phyloP scores from a whole-genome alignment of 2,797 vertebrate species.

The Spea hammondii region DNA sequence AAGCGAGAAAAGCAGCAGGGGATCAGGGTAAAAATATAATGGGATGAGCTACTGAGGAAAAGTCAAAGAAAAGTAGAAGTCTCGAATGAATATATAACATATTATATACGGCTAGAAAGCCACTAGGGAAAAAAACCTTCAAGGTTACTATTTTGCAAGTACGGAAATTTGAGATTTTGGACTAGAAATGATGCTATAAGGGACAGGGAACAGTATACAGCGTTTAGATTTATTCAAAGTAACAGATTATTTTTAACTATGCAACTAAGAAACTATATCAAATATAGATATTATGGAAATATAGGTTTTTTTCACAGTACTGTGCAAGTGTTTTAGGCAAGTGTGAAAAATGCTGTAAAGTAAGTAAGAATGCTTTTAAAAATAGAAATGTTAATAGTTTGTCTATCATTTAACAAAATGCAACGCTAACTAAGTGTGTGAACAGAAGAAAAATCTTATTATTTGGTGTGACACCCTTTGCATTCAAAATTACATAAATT shows the following conservation, averaged over 20 bases:
- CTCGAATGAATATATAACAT: slow-evolving; percentile 18
- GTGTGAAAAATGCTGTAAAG: too few relatives aligned
- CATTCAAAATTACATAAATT: too few relatives aligned
- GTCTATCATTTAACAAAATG: too few relatives aligned
- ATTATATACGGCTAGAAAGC: neutral
- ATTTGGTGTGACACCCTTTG: too few relatives aligned
- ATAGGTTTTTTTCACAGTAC: too few relatives aligned
- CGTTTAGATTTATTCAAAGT: neutral
- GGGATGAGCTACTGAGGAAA: neutral
- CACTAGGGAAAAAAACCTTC: neutral
- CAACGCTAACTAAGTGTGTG: too few relatives aligned
- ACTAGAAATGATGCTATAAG: neutral
- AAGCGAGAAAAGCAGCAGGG: slow-evolving; percentile 37
- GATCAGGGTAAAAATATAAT: slow-evolving; percentile 4
- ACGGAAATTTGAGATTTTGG: neutral
- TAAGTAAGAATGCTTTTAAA: too few relatives aligned
- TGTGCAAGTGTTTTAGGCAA: too few relatives aligned
- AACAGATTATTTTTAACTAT: neutral
- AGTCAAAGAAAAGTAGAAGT: slow-evolving; percentile 11
- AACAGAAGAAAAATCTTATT: too few relatives aligned
- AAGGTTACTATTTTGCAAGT: neutral
- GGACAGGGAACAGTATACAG: neutral
- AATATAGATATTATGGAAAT: neutral
- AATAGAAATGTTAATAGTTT: too few relatives aligned
- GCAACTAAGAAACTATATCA: neutral